Percentiles rank a stretch among this genome's conserved stretches.
Evolutionary conservation across 2,888 invertebrate species (phyloP).

Genomic region (Aelia acuminata): DNA sequence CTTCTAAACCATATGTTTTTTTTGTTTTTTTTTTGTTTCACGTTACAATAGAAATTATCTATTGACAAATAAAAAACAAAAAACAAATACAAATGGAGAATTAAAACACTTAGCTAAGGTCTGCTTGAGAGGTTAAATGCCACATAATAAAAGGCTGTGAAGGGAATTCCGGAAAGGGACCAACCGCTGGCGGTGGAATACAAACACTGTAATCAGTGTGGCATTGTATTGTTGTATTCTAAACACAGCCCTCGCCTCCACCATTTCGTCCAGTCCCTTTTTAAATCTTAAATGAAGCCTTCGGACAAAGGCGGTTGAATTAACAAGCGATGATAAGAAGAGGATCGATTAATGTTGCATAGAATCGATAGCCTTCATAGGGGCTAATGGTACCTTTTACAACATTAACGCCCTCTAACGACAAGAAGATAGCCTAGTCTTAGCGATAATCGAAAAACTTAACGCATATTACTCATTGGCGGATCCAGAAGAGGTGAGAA

Average conservation of each 20-base stretch:
- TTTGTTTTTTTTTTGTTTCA: too few relatives aligned
- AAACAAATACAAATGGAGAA: too few relatives aligned
- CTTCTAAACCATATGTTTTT: too few relatives aligned
- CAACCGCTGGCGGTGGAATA: neutral
- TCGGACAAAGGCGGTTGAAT: neutral
- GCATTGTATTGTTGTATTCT: neutral
- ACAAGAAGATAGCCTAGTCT: too few relatives aligned
- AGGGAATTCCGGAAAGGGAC: neutral
- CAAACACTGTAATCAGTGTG: neutral
- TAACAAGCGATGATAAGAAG: neutral
- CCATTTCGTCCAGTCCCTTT: neutral
- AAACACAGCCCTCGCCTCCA: neutral
- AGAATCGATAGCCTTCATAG: neutral
- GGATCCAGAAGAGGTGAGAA: too few relatives aligned
- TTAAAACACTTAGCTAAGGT: neutral
- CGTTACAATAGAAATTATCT: too few relatives aligned
- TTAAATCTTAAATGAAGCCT: neutral
- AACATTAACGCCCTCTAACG: slow-evolving; percentile 10
- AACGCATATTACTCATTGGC: too few relatives aligned
- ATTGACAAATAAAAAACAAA: too few relatives aligned
- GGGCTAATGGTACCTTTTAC: neutral
- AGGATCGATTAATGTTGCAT: slow-evolving; percentile 1
- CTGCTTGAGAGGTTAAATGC: neutral
- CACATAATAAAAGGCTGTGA: neutral
- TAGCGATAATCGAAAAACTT: too few relatives aligned